Evolutionary conservation across 1,140 invertebrate genomes (phyloP), one percentile per base, ranked within the genome.

Genomic region (Drosophila azteca): DNA sequence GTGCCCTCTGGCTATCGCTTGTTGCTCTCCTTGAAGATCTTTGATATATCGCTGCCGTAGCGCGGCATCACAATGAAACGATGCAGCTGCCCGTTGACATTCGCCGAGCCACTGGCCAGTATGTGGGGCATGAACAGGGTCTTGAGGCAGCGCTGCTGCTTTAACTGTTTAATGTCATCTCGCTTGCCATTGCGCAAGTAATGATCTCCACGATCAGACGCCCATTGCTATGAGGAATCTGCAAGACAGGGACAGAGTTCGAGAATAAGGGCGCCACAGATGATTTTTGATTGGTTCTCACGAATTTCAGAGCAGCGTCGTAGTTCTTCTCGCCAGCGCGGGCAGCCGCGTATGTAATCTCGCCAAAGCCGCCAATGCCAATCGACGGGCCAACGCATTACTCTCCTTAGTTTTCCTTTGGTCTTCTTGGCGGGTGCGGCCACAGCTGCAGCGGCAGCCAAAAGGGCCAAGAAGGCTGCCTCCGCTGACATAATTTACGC

Each of bases 181-280:
- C 94, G 92, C 92, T 96, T 98, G 6, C 95, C 96, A 92, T 96
- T 96, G 82, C 96, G 94, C 91, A 97, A 95, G 91, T 98, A 99
- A 93, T 98, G 95, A 98, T 97, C 93, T 99, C 98, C 53, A 98
- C 96, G 93, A 98, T 99, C 1, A 99, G 92, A 11, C 98, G 97
- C 1, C 98, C 98, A 94, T 98, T 99, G 55, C 93, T 95, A 93
- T 97, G 95, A 17, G 97, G 97, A 93, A 98, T 97, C 96, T 98
- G 83, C 43, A 92, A 92, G 1, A 5, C 9, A 20, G 17, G 17
- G 17, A 20, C 17, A 26, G 15, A 13, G n/a, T 58, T 58, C 3
- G 43, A 75, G 22, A 45, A 11, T 0, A 44, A 41, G 49, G 15
- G 29, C 46, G 15, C 9, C 11, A n/a, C n/a, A 39, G 6, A 31